Base-by-base conservation (phyloP, 2,113 vertebrate species). In the Oreamnos americanus region DNA sequence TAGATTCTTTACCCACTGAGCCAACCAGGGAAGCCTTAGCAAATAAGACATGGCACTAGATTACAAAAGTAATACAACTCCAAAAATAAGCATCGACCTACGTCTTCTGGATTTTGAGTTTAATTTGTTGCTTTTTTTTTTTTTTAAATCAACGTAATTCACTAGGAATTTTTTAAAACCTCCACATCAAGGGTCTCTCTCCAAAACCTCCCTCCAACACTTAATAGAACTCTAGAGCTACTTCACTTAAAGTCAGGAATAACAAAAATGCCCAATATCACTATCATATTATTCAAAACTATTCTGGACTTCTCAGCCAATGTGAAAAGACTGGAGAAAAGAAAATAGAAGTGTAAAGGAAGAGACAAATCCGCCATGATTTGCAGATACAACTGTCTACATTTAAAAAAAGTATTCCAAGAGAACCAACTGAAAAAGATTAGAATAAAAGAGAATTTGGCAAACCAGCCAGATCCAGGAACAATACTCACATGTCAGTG, bases 361-460 rank as follows among this genome's bases (percentile, higher is more conserved):
- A 76, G 5, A 74, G 28, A 78, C 28, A 83, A 83, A 39, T 4
- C 39, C 67, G 55, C 53, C 39, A 76, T 33, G 67, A 78, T 78
- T 62, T 82, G 9, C 39, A 92, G 25, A 87, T 60, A 94, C 0
- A 25, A 60, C 0, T 45, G 21, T 76, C n/a, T 84, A 55, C 16
- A 57, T 90, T 23, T 7, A 25, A 45, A 79, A 91, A 91, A 36
- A 71, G 23, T 6, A 39, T 39, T 71, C 67, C n/a, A 91, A 83
- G 19, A 95, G 14, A 81, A 91, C 57, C 51, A 91, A 91, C n/a
- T 91, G 58, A 57, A 94, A 81, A 81, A 19, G 5, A 71, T 84
- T 81, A 95, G 51, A 96, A 86, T 60, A 95, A 93, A 84, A 94
- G 60, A 60, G 36, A 95, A 87, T 49, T 79, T 57, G 83, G 67